These are phyloP conservation scores for Scatophagus argus DNA, from an alignment of 2,113 vertebrate species.

Conservation along the genomic window DNA sequence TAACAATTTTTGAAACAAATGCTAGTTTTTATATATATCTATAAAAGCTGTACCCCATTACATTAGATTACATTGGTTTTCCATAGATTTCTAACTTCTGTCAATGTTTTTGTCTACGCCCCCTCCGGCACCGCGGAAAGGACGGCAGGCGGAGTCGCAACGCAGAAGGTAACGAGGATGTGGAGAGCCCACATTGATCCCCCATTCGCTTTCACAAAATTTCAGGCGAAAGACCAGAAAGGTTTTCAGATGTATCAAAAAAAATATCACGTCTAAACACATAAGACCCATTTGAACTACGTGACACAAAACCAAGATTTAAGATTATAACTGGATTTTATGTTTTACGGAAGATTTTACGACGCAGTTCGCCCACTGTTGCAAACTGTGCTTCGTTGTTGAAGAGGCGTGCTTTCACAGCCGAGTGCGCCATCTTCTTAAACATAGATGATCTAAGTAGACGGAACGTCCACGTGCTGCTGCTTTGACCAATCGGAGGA, in stretches of 20 bases:
- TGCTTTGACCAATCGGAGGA: slow-evolving; percentile 64
- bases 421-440: not conserved
- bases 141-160: not conserved
- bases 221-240: not conserved
- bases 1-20: not conserved
- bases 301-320: not conserved
- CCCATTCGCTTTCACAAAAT: not conserved
- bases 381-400: not conserved
- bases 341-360: not conserved
- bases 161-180: accelerated
- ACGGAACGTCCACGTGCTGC: not conserved
- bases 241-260: not conserved
- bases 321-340: not conserved
- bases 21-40: not conserved
- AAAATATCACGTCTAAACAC: not conserved
- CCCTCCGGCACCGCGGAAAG: not conserved
- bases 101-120: not conserved
- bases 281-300: not conserved
- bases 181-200: not conserved
- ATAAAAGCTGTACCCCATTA: not conserved
- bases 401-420: not conserved
- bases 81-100: too few species aligned
- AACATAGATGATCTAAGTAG: not conserved
- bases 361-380: accelerated
- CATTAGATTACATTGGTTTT: not conserved